Evolutionary conservation across 2,113 vertebrate species (phyloP).

Genomic region (Oncorhynchus nerka): DNA sequence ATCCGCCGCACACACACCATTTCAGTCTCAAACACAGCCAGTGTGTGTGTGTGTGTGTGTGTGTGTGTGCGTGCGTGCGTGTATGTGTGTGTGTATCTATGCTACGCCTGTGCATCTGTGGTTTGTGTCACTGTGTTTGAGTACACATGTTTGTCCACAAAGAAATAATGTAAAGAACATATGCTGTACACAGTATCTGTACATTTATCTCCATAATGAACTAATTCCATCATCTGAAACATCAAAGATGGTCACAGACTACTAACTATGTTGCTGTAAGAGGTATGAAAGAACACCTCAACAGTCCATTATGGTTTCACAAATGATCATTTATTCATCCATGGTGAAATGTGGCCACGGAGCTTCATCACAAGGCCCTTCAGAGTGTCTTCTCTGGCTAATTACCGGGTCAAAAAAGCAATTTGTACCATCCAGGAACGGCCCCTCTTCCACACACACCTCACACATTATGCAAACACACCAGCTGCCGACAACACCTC

Average conservation of each 20-base stretch:
- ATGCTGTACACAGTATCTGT: not conserved
- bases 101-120: not conserved
- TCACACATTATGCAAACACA: conserved; percentile 76
- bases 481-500: conserved; percentile 79
- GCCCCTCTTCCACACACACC: conserved; percentile 66
- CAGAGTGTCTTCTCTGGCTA: conserved; percentile 70
- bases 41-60: conserved; percentile 7
- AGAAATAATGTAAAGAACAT: not conserved
- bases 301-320: conserved; percentile 69
- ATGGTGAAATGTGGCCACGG: conserved; percentile 67
- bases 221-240: conserved; percentile 23
- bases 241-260: conserved; percentile 46
- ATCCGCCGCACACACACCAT: conserved; percentile 37
- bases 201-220: not conserved
- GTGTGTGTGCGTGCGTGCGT: conserved; percentile 6
- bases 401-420: conserved; percentile 82
- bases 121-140: not conserved
- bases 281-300: conserved; percentile 62
- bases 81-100: not conserved
- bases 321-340: conserved; percentile 76
- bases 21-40: conserved; percentile 4
- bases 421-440: conserved; percentile 76
- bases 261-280: conserved; percentile 27
- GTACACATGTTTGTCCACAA: not conserved
- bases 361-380: conserved; percentile 70